Evolutionary conservation across 2,888 invertebrate genomes (phyloP), one percentile per base, ranked within the genome.

Genomic region (Luffia ferchaultella): DNA sequence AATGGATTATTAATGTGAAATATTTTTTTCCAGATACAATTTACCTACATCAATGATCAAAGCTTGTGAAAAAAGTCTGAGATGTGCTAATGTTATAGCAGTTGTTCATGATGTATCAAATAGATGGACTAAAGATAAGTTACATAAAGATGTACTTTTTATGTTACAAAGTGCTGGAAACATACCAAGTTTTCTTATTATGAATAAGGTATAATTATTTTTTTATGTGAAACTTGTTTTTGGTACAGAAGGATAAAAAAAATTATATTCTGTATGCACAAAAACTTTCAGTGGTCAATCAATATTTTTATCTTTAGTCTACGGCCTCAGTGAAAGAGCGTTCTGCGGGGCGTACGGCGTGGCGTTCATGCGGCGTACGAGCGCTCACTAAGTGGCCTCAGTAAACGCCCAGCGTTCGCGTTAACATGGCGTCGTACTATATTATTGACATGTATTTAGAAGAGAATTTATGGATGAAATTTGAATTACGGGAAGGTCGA

Each of bases 101-200:
- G 92, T 97, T 1, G 80, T 97, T 17, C 95, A 97, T 65, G 97
- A 97, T 76, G 89, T 89, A 2, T 88, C 91, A 1, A 91, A 93
- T 66, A 68, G 73, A 43, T 89, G 88, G 75, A 89, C 88, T 0
- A 88, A 92, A 55, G 86, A 90, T 43, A 75, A 68, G 45, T 73
- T 98, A 16, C 90, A 93, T 68, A 65, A 82, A 1, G 89, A 92
- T 67, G 82, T 96, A 0, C 65, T 93, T 1, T 79, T 88, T 20
- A 80, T 94, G 52, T 75, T 97, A 2, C 84, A 90, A 55, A 68
- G 86, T 7, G 84, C 89, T 62, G 76, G 85, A 1, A 68, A 85
- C 2, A 76, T 85, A 52, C 88, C 89, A 0, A 88, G 89, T 59
- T 88, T 97, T 62, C 82, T 98, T 16, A 88, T 98, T 51, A 74